Evolutionary conservation across 2,888 invertebrate genomes (phyloP).

Genomic region (Pinctada fucata): DNA sequence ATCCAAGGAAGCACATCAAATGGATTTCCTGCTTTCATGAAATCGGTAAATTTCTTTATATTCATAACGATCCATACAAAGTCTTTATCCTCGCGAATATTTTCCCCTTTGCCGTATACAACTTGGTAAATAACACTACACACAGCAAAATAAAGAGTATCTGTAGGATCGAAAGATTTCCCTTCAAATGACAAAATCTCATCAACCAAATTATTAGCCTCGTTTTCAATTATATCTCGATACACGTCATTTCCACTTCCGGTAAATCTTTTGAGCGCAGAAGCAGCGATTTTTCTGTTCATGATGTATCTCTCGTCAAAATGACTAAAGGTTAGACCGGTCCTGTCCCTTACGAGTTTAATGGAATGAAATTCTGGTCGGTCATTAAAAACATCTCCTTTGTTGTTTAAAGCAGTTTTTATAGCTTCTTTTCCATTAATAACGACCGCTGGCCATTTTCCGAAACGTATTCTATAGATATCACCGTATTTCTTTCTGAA

Average conservation of each 20-base stretch:
- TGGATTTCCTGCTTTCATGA: conserved; percentile 42
- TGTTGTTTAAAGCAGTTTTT: conserved; percentile 24
- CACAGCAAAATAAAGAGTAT: conserved; percentile 4
- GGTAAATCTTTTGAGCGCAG: conserved; percentile 29
- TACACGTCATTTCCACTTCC: conserved; percentile 20
- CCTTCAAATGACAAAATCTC: conserved; percentile 12
- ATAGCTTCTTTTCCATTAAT: conserved; percentile 44
- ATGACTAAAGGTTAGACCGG: conserved; percentile 30
- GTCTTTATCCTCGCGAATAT: conserved; percentile 3
- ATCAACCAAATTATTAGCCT: conserved; percentile 16
- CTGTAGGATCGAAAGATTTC: conserved; percentile 8
- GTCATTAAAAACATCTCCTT: conserved; percentile 38
- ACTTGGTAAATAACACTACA: conserved; percentile 23
- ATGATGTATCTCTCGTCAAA: conserved; percentile 27
- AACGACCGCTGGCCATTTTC: conserved; percentile 45
- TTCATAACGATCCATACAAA: conserved; percentile 8
- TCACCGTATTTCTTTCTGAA: conserved; percentile 42
- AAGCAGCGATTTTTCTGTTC: conserved; percentile 40
- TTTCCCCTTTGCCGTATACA: neutral
- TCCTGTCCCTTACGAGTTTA: conserved; percentile 12
- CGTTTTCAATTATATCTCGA: conserved; percentile 26
- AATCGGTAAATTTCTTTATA: conserved; percentile 2
- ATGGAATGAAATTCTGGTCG: conserved; percentile 40
- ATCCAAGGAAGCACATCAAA: conserved; percentile 49
- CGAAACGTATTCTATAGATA: conserved; percentile 44